Evolutionary conservation across 2,113 vertebrate species (phyloP), one percentile per base, ranked within the genome.

Genomic region (Ceyx cyanopectus): DNA sequence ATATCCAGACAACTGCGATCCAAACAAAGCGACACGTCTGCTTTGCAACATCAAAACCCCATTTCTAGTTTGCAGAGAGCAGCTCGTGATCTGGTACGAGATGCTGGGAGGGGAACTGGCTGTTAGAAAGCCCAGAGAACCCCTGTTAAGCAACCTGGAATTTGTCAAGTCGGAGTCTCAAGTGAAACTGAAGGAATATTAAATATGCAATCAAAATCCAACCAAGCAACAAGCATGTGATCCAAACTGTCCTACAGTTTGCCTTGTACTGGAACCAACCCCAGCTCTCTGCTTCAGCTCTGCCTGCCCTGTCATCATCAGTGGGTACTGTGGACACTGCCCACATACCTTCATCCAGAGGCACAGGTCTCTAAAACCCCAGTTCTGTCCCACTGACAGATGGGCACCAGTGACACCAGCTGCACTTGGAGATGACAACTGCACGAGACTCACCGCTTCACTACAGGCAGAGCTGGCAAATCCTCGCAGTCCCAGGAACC

Each of bases 391-490:
- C 60, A 20, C 24, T 21, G 29, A 46, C 43, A 63, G 43, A 48
- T 1, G 14, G n/a, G 9, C 8, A 27, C n/a, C 45, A 51, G n/a
- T 57, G 51, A 60, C 54, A 43, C 34, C 54, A 57, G 18, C 26
- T 62, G 3, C 3, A 29, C 63, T 37, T 2, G 19, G 10, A 65
- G 48, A 41, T 17, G 34, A 50, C 29, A 68, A 24, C 29, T 26
- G 17, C 3, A 2, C 8, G 29, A 46, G 37, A 50, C 51, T 20
- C 21, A 15, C 4, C 51, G 56, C 62, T 79, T 54, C 6, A 14
- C 37, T 5, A 51, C 30, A 5, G 0, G 0, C 41, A 10, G 30
- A 23, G 46, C 1, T 15, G 17, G 67, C n/a, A 34, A 53, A 46
- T 51, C 32, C 57, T 76, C 3, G 2, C 27, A 30, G 27, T 9